Percentiles rank a stretch among this genome's conserved stretches.
phyloP scores from a whole-genome alignment of 2,797 vertebrate species.

The Rhynchotus rufescens region DNA sequence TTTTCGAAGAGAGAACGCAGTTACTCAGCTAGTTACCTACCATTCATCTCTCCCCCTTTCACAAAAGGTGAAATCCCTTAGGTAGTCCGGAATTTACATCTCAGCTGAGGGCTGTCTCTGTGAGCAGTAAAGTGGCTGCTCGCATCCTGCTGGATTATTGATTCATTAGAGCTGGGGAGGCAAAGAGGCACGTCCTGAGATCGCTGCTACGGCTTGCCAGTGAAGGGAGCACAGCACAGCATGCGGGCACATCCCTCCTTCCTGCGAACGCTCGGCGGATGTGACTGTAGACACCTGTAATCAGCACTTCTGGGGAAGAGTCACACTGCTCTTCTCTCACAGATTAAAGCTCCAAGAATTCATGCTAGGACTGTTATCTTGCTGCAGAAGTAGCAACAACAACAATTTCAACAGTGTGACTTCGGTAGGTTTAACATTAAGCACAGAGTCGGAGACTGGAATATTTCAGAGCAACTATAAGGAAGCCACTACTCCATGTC shows the following conservation, averaged over 20 bases:
- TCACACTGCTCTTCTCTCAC: not conserved
- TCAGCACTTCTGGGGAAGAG: not conserved
- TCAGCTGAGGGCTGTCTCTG: not conserved
- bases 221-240: not conserved
- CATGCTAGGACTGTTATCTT: not conserved
- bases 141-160: not conserved
- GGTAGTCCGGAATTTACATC: not conserved
- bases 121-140: not conserved
- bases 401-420: not conserved
- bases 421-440: not conserved
- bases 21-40: not conserved
- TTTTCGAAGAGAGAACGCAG: not conserved
- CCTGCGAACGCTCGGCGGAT: not conserved
- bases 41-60: not conserved
- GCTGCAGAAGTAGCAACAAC: not conserved
- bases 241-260: not conserved
- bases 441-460: not conserved
- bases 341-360: not conserved
- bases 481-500: not conserved
- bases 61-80: not conserved
- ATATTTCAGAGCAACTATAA: not conserved
- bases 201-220: not conserved
- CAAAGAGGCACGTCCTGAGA: not conserved
- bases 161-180: not conserved
- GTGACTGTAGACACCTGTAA: not conserved